Evolutionary conservation across 1,140 invertebrate species (phyloP), one percentile per base, ranked within the genome.

Genomic region (Elymnias hypermnestra): DNA sequence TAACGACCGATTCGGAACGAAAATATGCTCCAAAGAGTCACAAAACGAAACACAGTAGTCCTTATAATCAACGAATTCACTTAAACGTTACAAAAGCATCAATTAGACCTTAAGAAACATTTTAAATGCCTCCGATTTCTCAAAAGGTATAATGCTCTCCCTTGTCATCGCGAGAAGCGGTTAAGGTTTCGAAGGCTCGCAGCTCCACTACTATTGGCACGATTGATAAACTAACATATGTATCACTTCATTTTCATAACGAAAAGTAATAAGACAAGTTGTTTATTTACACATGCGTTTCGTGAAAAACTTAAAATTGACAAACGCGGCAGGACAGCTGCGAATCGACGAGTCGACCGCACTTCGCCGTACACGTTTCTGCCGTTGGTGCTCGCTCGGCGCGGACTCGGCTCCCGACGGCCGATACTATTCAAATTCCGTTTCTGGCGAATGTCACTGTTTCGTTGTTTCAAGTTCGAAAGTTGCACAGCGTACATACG

Each of bases 281-380:
- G 75, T 79, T 83, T 84, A 74, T 82, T 81, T 79, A 78, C 81
- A 82, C 81, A 73, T 74, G 70, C 75, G 75, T 73, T 82, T 74
- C 67, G 70, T 58, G 61, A 76, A 62, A 76, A 81, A 75, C 70
- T 70, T 53, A 13, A 69, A 76, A 69, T 70, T 81, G 72, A 75
- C 67, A 77, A 81, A 65, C 69, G 69, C 74, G 71, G 63, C 59
- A 63, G 57, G 72, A 81, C 72, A 83, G 77, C 76, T 78, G 74
- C 78, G 81, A 57, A 77, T 79, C 78, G 78, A 84, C 81, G 64
- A 82, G 74, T 76, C 77, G 81, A 84, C 62, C 81, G 81, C 81
- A 84, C 81, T 84, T 83, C 81, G 81, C 70, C 81, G 64, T 81
- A 82, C 77, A 83, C 81, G 81, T 83, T 81, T 84, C 78, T 77